Evolutionary conservation across 2,113 vertebrate species (phyloP).

Genomic region (Oncorhynchus masou): DNA sequence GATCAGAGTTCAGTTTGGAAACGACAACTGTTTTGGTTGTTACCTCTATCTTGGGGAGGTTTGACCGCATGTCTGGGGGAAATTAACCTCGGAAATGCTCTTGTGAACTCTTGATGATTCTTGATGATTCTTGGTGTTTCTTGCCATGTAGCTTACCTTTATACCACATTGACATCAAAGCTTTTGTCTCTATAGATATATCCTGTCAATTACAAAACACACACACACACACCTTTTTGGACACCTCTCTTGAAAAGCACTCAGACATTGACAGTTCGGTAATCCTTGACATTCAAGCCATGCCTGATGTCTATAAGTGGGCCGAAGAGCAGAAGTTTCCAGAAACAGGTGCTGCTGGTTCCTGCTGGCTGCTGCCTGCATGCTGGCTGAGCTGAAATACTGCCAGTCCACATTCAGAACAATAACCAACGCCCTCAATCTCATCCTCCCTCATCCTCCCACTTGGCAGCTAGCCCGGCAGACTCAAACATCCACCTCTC

Average conservation of each 20-base stretch:
- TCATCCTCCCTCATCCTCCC: constrained; percentile 19
- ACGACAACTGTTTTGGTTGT: too few species aligned
- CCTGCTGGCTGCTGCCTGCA: constrained; percentile 16
- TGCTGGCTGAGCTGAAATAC: constrained; percentile 22
- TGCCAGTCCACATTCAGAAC: constrained; percentile 26
- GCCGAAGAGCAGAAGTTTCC: constrained; percentile 39
- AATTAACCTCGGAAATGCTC: too few species aligned
- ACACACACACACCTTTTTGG: background rate
- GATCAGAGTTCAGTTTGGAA: too few species aligned
- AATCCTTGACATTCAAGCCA: constrained; percentile 11
- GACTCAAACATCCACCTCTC: constrained; percentile 48
- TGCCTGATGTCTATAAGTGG: constrained; percentile 15
- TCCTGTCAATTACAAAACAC: background rate
- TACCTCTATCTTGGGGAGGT: too few species aligned
- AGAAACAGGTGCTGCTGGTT: constrained; percentile 31
- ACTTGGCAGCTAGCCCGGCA: constrained; percentile 42
- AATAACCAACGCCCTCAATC: background rate
- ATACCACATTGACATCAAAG: too few species aligned
- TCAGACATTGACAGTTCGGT: constrained; percentile 10
- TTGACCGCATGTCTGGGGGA: too few species aligned
- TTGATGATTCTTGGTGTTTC: too few species aligned
- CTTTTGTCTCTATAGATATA: background rate
- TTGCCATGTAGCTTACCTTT: too few species aligned
- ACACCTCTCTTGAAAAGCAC: background rate
- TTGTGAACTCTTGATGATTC: too few species aligned